These are phyloP conservation scores for Ectropis grisescens DNA, from an alignment of 1,140 invertebrate species.

Conservation along the genomic window DNA sequence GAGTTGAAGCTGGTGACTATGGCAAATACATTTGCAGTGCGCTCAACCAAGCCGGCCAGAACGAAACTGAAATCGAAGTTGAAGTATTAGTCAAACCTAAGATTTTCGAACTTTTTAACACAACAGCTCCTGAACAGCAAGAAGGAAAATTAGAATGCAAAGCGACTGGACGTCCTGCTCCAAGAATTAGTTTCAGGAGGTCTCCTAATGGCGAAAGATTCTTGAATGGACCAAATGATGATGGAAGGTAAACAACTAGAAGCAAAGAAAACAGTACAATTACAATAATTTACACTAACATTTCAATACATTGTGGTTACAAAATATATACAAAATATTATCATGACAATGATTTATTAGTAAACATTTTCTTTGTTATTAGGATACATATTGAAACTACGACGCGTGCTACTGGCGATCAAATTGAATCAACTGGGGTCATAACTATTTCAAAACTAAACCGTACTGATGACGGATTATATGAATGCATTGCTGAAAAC, in stretches of 20 bases:
- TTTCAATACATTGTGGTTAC: constrained; percentile 2
- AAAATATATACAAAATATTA: neutral
- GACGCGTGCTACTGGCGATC: constrained; percentile 65
- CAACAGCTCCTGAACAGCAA: constrained; percentile 75
- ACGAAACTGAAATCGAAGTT: constrained; percentile 74
- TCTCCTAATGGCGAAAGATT: constrained; percentile 71
- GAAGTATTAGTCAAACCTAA: constrained; percentile 82
- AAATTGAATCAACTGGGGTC: constrained; percentile 74
- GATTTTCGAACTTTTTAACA: constrained; percentile 83
- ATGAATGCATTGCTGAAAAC: constrained; percentile 89
- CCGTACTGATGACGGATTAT: constrained; percentile 87
- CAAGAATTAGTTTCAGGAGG: constrained; percentile 81
- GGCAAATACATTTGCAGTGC: constrained; percentile 88
- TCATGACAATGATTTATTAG: no score
- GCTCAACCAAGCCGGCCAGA: constrained; percentile 82
- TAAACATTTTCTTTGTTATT: no score
- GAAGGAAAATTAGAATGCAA: constrained; percentile 80
- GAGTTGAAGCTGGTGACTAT: constrained; percentile 82
- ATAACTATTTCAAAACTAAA: constrained; percentile 74
- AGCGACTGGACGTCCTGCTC: constrained; percentile 82
- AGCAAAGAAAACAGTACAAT: no score
- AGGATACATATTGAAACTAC: constrained; percentile 68
- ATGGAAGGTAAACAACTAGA: constrained; percentile 73
- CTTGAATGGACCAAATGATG: constrained; percentile 73
- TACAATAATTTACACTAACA: constrained; percentile 5